A percentile compares a stretch with the other conserved stretches of the same genome.
Evolutionary conservation across 2,113 vertebrate genomes (phyloP).

Genomic region (Coregonus clupeaformis): DNA sequence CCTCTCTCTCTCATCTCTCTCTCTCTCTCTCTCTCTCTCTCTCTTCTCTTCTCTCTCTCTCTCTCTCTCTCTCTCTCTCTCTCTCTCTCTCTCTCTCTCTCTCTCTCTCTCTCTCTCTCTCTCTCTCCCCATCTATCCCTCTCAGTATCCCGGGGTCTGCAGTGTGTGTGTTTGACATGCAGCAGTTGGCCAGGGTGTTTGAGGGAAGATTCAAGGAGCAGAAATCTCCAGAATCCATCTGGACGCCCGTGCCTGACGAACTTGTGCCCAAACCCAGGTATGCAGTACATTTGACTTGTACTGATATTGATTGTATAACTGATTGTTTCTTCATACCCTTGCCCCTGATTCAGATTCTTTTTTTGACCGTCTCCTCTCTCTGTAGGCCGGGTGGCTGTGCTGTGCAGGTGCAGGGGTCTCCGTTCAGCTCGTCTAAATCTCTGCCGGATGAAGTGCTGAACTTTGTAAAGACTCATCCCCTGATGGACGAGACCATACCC

Average conservation of each 20-base stretch:
- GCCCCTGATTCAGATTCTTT: too few relatives aligned
- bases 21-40: too few relatives aligned
- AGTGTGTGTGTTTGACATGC: conserved; percentile 96
- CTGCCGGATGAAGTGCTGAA: conserved; percentile 94
- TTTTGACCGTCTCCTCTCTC: too few relatives aligned
- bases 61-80: too few relatives aligned
- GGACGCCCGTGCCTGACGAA: conserved; percentile 92
- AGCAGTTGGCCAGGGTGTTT: conserved; percentile 86
- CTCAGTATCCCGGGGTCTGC: conserved; percentile 93
- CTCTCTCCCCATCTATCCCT: too few relatives aligned
- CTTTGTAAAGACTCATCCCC: conserved; percentile 93
- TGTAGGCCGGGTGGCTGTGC: conserved; percentile 94
- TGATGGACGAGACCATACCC: conserved; percentile 94
- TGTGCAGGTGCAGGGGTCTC: conserved; percentile 81
- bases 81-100: too few relatives aligned
- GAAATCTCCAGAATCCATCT: conserved; percentile 93
- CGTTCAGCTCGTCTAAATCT: conserved; percentile 87
- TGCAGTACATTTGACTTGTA: too few relatives aligned
- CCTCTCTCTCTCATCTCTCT: too few relatives aligned
- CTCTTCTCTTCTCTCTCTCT: too few relatives aligned
- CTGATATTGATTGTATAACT: too few relatives aligned
- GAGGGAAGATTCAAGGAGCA: conserved; percentile 96
- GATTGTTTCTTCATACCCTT: too few relatives aligned
- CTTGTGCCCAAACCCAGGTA: conserved; percentile 90
- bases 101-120: too few relatives aligned